A percentile compares a stretch with the other conserved stretches of the same genome.
Conservation (phyloP, 1,140 invertebrate species). For the Dendrolimus punctatus region DNA sequence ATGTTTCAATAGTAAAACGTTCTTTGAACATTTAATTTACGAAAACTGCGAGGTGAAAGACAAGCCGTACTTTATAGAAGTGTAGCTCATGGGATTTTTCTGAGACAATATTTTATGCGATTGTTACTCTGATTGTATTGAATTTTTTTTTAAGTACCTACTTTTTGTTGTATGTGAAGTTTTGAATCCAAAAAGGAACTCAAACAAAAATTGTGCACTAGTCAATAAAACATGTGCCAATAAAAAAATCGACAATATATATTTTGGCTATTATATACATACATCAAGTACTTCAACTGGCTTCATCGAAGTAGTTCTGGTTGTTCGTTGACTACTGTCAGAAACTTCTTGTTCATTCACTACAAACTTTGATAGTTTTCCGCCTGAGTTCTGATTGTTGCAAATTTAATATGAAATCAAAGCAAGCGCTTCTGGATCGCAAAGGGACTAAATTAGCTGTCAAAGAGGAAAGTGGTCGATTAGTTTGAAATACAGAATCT, state of each 20-base stretch:
- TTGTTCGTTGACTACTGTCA: slow-evolving; percentile 21
- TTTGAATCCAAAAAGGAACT: too few species aligned
- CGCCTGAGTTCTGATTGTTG: slow-evolving; percentile 47
- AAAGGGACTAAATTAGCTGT: slow-evolving; percentile 46
- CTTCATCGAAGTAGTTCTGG: slow-evolving; percentile 21
- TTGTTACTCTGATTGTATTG: too few species aligned
- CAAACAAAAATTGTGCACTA: too few species aligned
- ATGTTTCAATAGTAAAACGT: too few species aligned
- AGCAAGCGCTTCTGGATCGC: slow-evolving; percentile 31
- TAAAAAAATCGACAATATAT: background rate
- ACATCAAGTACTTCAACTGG: slow-evolving; percentile 12
- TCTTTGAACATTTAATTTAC: too few species aligned
- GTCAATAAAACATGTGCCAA: too few species aligned
- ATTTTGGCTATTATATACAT: background rate
- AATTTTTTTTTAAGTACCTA: too few species aligned
- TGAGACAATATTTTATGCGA: too few species aligned
- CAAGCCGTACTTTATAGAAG: too few species aligned
- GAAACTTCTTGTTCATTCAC: slow-evolving; percentile 47
- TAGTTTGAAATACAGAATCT: slow-evolving; percentile 22
- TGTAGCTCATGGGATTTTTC: too few species aligned
- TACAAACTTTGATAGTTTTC: slow-evolving; percentile 36
- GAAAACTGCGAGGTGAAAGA: too few species aligned
- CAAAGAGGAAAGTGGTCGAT: slow-evolving; percentile 27
- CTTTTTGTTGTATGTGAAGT: too few species aligned
- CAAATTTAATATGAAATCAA: slow-evolving; percentile 42